Percentiles rank a stretch among this genome's conserved stretches.
These are phyloP conservation scores for Sebastes itinus DNA, from an alignment of 2,797 vertebrate genomes.

Conservation along the genomic window DNA sequence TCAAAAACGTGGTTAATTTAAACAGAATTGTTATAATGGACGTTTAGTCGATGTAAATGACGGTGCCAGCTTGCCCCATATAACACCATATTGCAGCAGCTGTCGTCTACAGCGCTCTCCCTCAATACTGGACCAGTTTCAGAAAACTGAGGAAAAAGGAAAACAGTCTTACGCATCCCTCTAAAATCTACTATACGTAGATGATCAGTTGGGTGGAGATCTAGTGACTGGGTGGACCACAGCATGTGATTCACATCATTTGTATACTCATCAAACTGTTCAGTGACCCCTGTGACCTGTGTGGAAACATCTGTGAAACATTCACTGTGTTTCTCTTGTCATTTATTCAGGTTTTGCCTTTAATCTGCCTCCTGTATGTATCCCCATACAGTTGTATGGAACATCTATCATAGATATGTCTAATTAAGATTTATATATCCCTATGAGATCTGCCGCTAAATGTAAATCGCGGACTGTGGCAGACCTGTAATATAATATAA, in stretches of 20 bases:
- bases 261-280: background rate
- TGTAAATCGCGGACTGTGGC: constrained; percentile 4
- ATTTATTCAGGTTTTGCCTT: no score
- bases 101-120: no score
- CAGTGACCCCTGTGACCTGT: background rate
- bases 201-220: background rate
- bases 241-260: background rate
- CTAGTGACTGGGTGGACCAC: background rate
- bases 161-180: no score
- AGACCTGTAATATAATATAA: background rate
- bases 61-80: no score
- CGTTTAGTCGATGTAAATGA: no score
- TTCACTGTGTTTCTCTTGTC: background rate
- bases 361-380: background rate
- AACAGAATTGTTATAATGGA: no score
- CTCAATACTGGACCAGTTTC: no score
- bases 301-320: background rate
- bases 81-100: no score
- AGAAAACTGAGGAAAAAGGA: no score
- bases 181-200: background rate
- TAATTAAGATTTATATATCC: constrained; percentile 8
- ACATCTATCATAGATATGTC: background rate
- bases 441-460: constrained; percentile 24
- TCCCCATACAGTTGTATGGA: background rate
- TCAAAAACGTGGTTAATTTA: background rate